Percentiles rank a stretch among this genome's conserved stretches.
Evolutionary conservation across 1,140 invertebrate species (phyloP).

Genomic region (Calephelis nemesis): DNA sequence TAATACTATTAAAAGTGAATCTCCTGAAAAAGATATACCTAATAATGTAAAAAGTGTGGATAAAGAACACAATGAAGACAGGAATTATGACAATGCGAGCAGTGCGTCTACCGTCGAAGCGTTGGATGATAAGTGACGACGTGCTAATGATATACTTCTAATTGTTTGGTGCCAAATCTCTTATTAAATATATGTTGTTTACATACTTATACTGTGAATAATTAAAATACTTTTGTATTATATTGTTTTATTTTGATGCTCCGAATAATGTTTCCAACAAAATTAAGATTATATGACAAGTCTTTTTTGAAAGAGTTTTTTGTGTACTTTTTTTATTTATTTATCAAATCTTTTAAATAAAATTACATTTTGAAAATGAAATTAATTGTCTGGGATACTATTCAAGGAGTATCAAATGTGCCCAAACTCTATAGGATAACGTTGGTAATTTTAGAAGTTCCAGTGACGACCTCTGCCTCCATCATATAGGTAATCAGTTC

Average conservation of each 20-base stretch:
- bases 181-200: neutral
- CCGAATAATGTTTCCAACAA: neutral
- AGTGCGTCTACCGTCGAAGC: slow-evolving; percentile 70
- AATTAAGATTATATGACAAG: no score
- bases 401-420: no score
- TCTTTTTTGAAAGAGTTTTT: no score
- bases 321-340: no score
- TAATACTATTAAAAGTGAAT: slow-evolving; percentile 58
- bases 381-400: no score
- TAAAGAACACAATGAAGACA: slow-evolving; percentile 41
- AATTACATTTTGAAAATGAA: no score
- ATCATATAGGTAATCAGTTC: no score
- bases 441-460: no score
- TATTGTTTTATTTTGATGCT: neutral
- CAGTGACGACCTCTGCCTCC: no score
- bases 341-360: no score
- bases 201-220: slow-evolving; percentile 1
- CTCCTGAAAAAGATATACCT: slow-evolving; percentile 35
- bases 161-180: slow-evolving; percentile 25
- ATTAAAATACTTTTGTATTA: neutral
- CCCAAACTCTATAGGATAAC: no score
- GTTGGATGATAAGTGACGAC: slow-evolving; percentile 65
- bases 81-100: slow-evolving; percentile 61
- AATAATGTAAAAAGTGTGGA: slow-evolving; percentile 35
- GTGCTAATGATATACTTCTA: neutral